These are phyloP conservation scores for Stenolophus ochropezus DNA, from an alignment of 2,888 invertebrate species.

Conservation along the genomic window DNA sequence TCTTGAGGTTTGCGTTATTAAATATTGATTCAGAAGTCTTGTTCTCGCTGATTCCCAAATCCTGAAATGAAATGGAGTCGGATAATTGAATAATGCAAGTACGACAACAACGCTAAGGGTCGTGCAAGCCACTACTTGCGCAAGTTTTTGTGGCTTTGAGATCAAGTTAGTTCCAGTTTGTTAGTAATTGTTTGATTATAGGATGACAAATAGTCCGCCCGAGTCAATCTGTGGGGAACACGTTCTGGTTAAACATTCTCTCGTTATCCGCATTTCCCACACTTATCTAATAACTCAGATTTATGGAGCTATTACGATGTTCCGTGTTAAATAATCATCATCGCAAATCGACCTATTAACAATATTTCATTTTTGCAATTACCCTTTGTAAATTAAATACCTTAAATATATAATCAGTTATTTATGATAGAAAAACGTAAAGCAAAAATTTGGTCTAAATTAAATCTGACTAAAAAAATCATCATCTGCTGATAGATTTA, in stretches of 20 bases:
- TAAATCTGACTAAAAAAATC: no score
- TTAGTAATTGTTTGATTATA: background rate
- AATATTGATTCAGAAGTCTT: background rate
- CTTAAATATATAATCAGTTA: no score
- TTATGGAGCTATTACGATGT: background rate
- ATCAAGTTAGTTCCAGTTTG: background rate
- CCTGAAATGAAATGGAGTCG: no score
- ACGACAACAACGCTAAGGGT: background rate
- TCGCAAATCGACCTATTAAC: background rate
- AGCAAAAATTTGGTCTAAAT: no score
- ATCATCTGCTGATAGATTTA: no score
- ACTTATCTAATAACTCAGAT: background rate
- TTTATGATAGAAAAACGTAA: no score
- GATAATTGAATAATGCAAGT: no score
- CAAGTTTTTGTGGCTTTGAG: background rate
- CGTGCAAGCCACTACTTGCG: background rate
- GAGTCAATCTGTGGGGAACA: background rate
- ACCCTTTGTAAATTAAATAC: no score
- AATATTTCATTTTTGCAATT: no score
- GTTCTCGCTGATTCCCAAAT: background rate
- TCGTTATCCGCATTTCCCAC: background rate
- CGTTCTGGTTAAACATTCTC: background rate
- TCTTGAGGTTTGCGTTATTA: background rate
- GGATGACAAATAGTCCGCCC: background rate
- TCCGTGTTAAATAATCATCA: background rate